phyloP scores from a whole-genome alignment of 1,140 invertebrate genomes.

The Eciton burchellii region DNA sequence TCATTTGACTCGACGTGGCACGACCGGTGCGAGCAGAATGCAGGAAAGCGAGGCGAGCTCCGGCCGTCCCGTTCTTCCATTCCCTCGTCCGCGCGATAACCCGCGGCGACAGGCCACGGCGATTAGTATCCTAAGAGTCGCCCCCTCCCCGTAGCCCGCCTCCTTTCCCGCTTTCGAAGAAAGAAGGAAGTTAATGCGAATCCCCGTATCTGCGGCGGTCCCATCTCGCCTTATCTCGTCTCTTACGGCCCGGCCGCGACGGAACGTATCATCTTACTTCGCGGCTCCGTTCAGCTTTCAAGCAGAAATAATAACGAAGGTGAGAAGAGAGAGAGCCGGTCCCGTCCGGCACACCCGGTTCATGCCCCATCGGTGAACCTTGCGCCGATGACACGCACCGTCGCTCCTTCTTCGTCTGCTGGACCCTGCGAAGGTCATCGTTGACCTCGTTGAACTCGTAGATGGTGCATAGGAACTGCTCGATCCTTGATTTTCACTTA shows the following conservation, averaged over 20 bases:
- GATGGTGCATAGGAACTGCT: background rate
- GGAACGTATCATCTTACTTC: slow-evolving; percentile 72
- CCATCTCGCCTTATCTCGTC: slow-evolving; percentile 72
- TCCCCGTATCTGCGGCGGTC: slow-evolving; percentile 58
- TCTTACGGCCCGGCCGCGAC: slow-evolving; percentile 64
- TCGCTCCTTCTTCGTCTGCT: background rate
- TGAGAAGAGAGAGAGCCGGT: slow-evolving; percentile 48
- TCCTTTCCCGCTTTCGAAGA: slow-evolving; percentile 41
- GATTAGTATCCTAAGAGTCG: slow-evolving; percentile 62
- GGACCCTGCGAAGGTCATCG: background rate
- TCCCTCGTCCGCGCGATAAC: slow-evolving; percentile 51
- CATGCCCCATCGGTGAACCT: slow-evolving; percentile 60
- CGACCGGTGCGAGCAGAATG: slow-evolving; percentile 29
- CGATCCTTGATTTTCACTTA: background rate
- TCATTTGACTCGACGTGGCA: slow-evolving; percentile 55
- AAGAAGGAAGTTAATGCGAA: slow-evolving; percentile 67
- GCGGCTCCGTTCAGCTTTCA: slow-evolving; percentile 24
- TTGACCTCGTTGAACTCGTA: background rate
- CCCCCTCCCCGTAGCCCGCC: background rate
- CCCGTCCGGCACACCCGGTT: slow-evolving; percentile 40
- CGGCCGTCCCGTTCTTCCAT: background rate
- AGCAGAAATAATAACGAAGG: slow-evolving; percentile 71
- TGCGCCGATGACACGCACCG: slow-evolving; percentile 58
- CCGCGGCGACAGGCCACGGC: slow-evolving; percentile 63
- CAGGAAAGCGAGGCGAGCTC: background rate